Evolutionary conservation across 2,113 vertebrate species (phyloP).

Genomic region (Polypterus senegalus): DNA sequence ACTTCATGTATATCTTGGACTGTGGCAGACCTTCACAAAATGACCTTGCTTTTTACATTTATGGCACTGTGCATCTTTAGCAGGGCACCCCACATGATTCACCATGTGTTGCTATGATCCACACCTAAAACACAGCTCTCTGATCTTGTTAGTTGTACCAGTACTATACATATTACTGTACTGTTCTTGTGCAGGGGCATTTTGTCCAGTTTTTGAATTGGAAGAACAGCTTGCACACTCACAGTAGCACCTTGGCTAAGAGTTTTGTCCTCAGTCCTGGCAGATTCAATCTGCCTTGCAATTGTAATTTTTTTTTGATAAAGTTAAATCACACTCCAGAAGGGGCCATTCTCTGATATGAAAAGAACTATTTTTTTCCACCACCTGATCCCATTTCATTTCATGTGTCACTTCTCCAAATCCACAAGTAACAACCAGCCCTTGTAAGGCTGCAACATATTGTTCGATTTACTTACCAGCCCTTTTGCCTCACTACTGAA

Average conservation of each 20-base stretch:
- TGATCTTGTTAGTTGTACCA: background rate
- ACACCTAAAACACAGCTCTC: background rate
- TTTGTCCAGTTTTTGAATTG: background rate
- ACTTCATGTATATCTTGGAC: constrained; percentile 1
- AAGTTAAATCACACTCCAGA: too few relatives aligned
- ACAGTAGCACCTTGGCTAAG: background rate
- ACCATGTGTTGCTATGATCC: constrained; percentile 3
- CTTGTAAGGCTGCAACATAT: too few relatives aligned
- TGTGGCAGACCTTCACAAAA: constrained; percentile 1
- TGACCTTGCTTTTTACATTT: constrained; percentile 3
- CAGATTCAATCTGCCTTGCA: background rate
- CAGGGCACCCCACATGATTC: background rate
- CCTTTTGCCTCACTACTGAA: background rate
- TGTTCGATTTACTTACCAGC: background rate
- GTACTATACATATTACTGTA: background rate
- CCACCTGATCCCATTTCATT: too few relatives aligned
- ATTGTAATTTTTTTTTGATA: background rate
- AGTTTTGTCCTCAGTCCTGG: background rate
- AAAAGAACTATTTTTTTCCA: too few relatives aligned
- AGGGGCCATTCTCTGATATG: too few relatives aligned
- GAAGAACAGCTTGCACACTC: background rate
- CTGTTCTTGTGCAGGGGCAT: background rate
- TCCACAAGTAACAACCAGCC: too few relatives aligned
- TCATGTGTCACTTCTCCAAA: too few relatives aligned
- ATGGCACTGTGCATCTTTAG: background rate